These are phyloP conservation scores for Apodemus sylvaticus DNA, from an alignment of 2,113 vertebrate species.

Conservation along the genomic window DNA sequence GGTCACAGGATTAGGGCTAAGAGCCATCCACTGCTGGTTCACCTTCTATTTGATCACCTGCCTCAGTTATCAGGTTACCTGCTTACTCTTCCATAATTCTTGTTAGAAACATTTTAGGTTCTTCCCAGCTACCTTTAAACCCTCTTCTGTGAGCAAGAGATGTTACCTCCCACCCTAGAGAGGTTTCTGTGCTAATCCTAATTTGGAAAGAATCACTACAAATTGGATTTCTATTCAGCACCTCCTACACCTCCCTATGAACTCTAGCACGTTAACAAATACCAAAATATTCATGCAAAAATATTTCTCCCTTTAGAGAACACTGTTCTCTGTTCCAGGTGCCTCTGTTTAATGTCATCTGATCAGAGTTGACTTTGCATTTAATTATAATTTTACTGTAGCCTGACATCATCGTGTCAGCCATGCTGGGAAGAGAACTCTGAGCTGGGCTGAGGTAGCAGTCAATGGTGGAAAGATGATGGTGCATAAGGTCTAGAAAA, in stretches of 20 bases:
- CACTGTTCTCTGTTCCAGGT: neutral
- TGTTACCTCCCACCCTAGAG: slow-evolving; percentile 43
- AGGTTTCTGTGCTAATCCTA: slow-evolving; percentile 43
- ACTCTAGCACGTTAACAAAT: slow-evolving; percentile 6
- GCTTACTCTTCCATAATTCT: neutral
- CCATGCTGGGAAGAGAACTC: neutral
- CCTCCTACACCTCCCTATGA: slow-evolving; percentile 68
- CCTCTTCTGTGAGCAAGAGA: neutral
- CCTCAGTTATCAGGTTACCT: neutral
- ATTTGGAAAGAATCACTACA: slow-evolving; percentile 70
- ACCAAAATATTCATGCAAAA: slow-evolving; percentile 56
- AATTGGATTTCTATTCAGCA: slow-evolving; percentile 60
- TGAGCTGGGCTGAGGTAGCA: neutral
- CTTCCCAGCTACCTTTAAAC: slow-evolving; percentile 31
- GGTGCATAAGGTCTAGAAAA: rapidly evolving
- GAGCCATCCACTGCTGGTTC: rapidly evolving
- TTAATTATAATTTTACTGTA: slow-evolving; percentile 6
- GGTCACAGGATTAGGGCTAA: neutral
- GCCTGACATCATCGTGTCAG: slow-evolving; percentile 38
- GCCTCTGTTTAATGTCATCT: slow-evolving; percentile 10
- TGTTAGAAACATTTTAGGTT: neutral
- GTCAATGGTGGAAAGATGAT: neutral
- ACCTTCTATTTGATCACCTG: neutral
- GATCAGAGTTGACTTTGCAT: neutral
- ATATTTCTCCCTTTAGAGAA: slow-evolving; percentile 50